These are phyloP conservation scores for Papilio machaon DNA, from an alignment of 1,140 invertebrate genomes.

Conservation along the genomic window DNA sequence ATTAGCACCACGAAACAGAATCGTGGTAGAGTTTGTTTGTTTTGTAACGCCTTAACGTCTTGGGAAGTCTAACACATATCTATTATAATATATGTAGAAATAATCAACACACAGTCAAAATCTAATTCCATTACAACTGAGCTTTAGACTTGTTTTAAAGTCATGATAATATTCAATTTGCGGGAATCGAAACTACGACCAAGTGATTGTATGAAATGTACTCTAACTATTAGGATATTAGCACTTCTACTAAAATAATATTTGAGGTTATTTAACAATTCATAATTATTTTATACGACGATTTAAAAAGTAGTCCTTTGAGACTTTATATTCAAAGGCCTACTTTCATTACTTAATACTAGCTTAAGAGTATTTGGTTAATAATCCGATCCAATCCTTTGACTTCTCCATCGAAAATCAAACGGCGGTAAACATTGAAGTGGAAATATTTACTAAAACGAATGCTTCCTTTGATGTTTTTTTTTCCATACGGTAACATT, in stretches of 20 bases:
- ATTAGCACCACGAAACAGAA: neutral
- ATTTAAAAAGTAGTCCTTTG: too few relatives aligned
- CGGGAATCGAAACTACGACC: too few relatives aligned
- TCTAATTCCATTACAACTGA: neutral
- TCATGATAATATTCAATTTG: too few relatives aligned
- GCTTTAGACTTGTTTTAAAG: too few relatives aligned
- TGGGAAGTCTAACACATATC: conserved; percentile 2
- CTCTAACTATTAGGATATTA: too few relatives aligned
- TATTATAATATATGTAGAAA: neutral
- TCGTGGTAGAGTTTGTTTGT: conserved; percentile 13
- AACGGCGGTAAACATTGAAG: conserved; percentile 44
- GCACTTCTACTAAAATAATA: too few relatives aligned
- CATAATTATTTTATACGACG: too few relatives aligned
- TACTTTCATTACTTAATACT: neutral
- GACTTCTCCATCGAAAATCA: conserved; percentile 37
- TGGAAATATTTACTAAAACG: conserved; percentile 49
- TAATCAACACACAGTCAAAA: neutral
- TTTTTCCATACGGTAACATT: conserved; percentile 50
- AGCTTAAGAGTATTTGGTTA: too few relatives aligned
- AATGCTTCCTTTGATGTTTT: conserved; percentile 51
- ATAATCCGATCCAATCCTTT: neutral
- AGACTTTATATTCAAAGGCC: neutral
- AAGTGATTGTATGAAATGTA: too few relatives aligned
- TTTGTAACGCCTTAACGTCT: conserved; percentile 17
- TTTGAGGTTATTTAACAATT: too few relatives aligned